Conservation (phyloP, 2,113 vertebrate genomes). For the Micronisus gabar region DNA sequence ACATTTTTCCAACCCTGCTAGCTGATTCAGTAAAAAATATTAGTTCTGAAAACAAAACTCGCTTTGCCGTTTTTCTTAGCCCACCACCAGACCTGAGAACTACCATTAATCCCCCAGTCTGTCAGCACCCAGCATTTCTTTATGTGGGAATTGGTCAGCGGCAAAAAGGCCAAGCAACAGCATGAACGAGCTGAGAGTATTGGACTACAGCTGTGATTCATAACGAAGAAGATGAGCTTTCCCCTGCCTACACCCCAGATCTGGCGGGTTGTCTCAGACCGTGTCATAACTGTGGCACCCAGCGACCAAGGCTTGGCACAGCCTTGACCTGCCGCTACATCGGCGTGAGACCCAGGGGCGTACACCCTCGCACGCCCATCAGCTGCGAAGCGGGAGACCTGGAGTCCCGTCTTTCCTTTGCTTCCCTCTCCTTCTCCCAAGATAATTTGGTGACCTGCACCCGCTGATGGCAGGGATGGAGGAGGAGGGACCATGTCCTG, state of each 20-base stretch:
- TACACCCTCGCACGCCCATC: not conserved
- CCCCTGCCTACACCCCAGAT: not conserved
- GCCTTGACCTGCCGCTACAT: not conserved
- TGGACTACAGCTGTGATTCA: not conserved
- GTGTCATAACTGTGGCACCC: not conserved
- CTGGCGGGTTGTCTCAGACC: not conserved
- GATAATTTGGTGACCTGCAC: not conserved
- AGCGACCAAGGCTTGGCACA: not conserved
- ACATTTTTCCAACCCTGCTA: not conserved
- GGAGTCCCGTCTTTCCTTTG: not conserved
- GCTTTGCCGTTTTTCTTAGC: not conserved
- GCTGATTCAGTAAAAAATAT: not conserved
- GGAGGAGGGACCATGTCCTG: accelerated
- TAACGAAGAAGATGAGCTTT: not conserved
- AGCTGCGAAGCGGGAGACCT: not conserved
- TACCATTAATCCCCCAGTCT: not conserved
- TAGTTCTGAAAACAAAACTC: not conserved
- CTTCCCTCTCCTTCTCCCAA: not conserved
- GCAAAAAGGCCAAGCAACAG: not conserved
- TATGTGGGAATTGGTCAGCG: not conserved
- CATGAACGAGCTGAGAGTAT: not conserved
- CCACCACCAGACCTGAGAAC: not conserved
- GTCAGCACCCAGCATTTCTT: not conserved
- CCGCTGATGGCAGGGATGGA: not conserved
- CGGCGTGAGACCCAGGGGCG: not conserved